Evolutionary conservation across 2,797 vertebrate genomes (phyloP), one percentile per base, ranked within the genome.

Genomic region (Chloroceryle inda): DNA sequence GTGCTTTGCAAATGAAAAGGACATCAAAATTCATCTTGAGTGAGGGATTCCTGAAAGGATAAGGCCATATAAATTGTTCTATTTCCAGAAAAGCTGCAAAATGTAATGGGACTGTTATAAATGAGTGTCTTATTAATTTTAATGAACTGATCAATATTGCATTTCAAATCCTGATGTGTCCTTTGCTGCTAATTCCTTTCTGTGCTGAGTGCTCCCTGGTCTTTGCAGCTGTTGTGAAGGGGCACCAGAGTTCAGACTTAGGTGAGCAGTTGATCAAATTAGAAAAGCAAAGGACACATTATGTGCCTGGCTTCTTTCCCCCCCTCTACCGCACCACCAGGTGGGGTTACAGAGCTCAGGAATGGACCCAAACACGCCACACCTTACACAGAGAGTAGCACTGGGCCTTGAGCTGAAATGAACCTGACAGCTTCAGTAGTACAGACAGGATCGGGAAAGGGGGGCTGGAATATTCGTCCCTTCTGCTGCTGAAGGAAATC

Each of bases 121-220:
- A 58, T 86, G 83, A 96, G 42, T 27, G 29, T 78, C 89, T 85
- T 72, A 95, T 96, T 89, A 91, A 96, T 92, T 94, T 97, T 96
- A 95, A 92, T 96, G 81, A 96, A 26, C 86, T 92, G 85, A 97
- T 95, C 95, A 95, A 96, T 96, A 96, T 37, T 87, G 76, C 93
- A 94, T 89, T 94, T 90, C 23, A 15, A 96, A 96, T 72, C 72
- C 27, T 72, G 84, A 95, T 29, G 47, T 66, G 81, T 29, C 84
- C 0, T 88, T 82, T 71, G 73, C 49, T 74, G 59, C 78, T 69
- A 66, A 78, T 76, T 78, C 92, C 59, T 88, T 87, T 82, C 26
- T 63, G 56, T 31, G 79, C 47, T 44, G 5, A 6, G 15, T 26
- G 61, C n/a, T 55, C 69, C 49, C 77, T 49, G 45, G 21, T 75